Evolutionary conservation across 2,797 vertebrate species (phyloP).

Genomic region (Rachycentron canadum): DNA sequence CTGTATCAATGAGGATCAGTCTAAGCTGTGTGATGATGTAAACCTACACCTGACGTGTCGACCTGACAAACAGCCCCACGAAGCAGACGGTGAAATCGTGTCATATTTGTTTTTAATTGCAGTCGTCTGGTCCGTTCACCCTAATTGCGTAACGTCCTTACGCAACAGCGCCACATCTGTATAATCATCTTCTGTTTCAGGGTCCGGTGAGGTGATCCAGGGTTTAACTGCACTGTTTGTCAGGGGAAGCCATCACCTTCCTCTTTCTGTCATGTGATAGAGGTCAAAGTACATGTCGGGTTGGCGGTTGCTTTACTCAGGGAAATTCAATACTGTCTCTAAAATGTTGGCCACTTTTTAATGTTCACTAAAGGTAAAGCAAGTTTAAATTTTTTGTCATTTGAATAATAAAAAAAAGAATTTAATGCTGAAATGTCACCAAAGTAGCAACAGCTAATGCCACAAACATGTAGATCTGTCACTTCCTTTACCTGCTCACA

Average conservation of each 20-base stretch:
- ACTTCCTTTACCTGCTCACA: background rate
- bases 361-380: too few species aligned
- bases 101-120: slow-evolving; percentile 7
- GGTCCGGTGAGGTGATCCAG: slow-evolving; percentile 3
- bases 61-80: background rate
- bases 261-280: slow-evolving; percentile 1
- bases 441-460: background rate
- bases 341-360: too few species aligned
- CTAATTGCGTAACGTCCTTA: slow-evolving; percentile 27
- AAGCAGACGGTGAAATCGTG: background rate
- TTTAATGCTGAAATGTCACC: background rate
- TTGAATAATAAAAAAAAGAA: too few species aligned
- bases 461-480: background rate
- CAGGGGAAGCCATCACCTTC: background rate
- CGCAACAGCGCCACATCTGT: background rate
- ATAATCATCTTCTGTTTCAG: background rate
- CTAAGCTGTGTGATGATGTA: too few species aligned
- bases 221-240: background rate
- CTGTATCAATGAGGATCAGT: slow-evolving; percentile 2
- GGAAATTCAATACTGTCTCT: too few species aligned
- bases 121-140: slow-evolving; percentile 10
- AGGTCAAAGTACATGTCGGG: background rate
- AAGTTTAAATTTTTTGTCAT: too few species aligned
- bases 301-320: background rate
- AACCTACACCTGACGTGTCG: background rate